Evolutionary conservation across 23 tunicate genomes (phyloP), one percentile per base, ranked within the genome.

Genomic region (Halocynthia roretzi): DNA sequence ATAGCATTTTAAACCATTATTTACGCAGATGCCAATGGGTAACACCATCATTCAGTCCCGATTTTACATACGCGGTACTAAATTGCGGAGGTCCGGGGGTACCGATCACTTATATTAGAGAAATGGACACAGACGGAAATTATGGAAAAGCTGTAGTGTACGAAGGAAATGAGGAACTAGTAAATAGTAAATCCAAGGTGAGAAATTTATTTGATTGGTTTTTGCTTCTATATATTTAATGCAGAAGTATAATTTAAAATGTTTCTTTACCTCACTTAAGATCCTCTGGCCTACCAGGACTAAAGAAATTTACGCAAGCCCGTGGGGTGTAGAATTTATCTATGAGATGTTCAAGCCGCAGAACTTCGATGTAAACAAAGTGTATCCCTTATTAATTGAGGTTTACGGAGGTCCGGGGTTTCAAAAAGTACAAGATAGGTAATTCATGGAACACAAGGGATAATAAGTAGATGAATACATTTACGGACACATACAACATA

Each of bases 351-450:
- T 70, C 62, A 80, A 81, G 56, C 99, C 99, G 1, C 62, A 57
- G 7, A 89, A 84, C 56, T 95, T 95, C 68, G 87, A 88, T 72
- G 53, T 52, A 5, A 52, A 54, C 67, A 88, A 88, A 72, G 67
- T 77, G 83, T 95, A 95, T 77, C 96, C 99, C 4, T 73, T 95
- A 56, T 70, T 95, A 8, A 84, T 95, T 8, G 99, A 95, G 56
- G 99, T 95, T 8, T 95, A 95, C 55, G 99, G 93, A 17, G 99
- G 99, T 6, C 96, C 99, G 12, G 99, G 93, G 5, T 95, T 67
- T 55, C 99, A 95, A 48, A 95, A 95, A 89, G 96, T 95, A 10
- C 90, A 77, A 44, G 83, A 88, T 67, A 76, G 90, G 97, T 91
- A 8, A 31, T 31, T 31, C 44, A 31, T 31, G 44, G 44, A 31